Evolutionary conservation across 2,113 vertebrate species (phyloP), one percentile per base, ranked within the genome.

Genomic region (Colistium nudipinnis): DNA sequence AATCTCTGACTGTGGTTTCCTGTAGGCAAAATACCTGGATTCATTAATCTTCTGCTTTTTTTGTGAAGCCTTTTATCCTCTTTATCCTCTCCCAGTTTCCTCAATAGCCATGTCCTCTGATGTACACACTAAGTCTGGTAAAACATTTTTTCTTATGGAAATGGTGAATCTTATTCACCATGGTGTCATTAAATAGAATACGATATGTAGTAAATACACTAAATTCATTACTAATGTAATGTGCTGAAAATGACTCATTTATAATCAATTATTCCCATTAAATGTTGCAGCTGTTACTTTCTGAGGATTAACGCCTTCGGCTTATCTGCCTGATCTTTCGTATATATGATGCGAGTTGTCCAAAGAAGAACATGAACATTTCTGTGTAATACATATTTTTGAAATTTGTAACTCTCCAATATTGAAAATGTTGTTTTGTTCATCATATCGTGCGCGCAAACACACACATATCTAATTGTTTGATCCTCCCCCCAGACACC

Each of bases 401-500:
- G n/a, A n/a, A n/a, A n/a, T n/a, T n/a, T n/a, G n/a, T n/a, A n/a
- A n/a, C n/a, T n/a, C n/a, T n/a, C n/a, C n/a, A n/a, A n/a, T n/a
- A n/a, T n/a, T n/a, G n/a, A n/a, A n/a, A n/a, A n/a, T n/a, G n/a
- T n/a, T n/a, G n/a, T n/a, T n/a, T n/a, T n/a, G n/a, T n/a, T n/a
- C n/a, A n/a, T n/a, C n/a, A n/a, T n/a, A n/a, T n/a, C 39, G 8
- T 27, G n/a, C 62, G 25, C 36, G 51, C 48, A 43, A 31, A 44
- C 28, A 35, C 11, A 45, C 30, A 38, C 43, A 24, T 36, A 19
- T 63, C 22, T 60, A 16, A 78, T 59, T 55, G 39, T 62, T 75
- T 51, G 25, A 52, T 45, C 9, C 14, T 17, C 16, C 7, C 48
- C 20, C 12, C 62, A 59, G 22, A 52, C 63, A 39, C 31, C 39